Conservation (phyloP, 1,140 invertebrate genomes). For the Meloidogyne hapla region DNA sequence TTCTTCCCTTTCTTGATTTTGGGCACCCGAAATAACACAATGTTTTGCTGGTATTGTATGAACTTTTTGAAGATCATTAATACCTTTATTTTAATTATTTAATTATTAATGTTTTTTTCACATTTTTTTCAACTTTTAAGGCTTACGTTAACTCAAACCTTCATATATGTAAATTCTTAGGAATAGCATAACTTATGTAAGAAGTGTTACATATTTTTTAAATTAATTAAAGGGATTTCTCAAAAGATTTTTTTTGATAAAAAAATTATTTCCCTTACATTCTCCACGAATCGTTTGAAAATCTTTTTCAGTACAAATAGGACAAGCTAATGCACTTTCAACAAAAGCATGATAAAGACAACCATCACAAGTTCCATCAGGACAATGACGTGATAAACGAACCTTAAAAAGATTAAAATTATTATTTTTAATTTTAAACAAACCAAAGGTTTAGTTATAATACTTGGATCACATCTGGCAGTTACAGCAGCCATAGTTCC, state of each 20-base stretch:
- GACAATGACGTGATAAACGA: conserved; percentile 68
- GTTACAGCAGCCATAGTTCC: conserved; percentile 70
- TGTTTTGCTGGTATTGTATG: conserved; percentile 68
- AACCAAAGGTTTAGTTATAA: conserved; percentile 32
- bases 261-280: conserved; percentile 48
- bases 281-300: conserved; percentile 69
- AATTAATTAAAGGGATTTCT: no score
- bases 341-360: conserved; percentile 70
- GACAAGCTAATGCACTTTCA: conserved; percentile 67
- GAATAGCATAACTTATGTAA: no score
- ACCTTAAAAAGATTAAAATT: conserved; percentile 33
- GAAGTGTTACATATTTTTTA: no score
- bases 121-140: no score
- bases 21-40: conserved; percentile 47
- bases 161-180: no score
- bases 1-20: conserved; percentile 47
- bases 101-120: no score
- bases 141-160: no score
- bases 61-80: conserved; percentile 67
- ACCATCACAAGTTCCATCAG: conserved; percentile 72
- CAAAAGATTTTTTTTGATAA: no score
- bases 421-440: conserved; percentile 24
- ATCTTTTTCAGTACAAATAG: conserved; percentile 66
- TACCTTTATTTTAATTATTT: conserved; percentile 49
- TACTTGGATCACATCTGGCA: conserved; percentile 64